Base-by-base conservation (phyloP, 2,888 invertebrate species). In the Mechanitis messenoides region DNA sequence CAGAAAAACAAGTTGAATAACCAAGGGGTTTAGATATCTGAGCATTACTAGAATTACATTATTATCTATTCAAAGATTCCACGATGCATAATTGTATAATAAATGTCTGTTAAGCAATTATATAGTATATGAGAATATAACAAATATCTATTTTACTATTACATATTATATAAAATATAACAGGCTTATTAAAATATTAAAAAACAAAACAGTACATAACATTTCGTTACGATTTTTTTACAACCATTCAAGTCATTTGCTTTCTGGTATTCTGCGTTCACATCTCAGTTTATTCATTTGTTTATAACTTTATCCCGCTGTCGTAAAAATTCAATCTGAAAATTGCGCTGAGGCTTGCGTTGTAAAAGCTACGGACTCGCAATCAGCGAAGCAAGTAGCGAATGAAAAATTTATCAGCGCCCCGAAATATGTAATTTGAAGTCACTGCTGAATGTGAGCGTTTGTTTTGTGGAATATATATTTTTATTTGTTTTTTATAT, bases 251-350 rank as follows among this genome's bases (percentile, higher is more conserved):
- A 42, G 1, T 42, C 42, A 42, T 42, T 42, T 42, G 73, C 70
- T 65, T 69, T 75, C 69, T 71, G 73, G 69, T 72, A 72, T 74
- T 73, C 72, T 64, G 61, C 68, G 71, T 71, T 74, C 75, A 58
- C 65, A 73, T 72, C 71, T 74, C 75, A 58, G 65, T 74, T 77
- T 76, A 70, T 72, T 72, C 78, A 81, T 83, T 83, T 83, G 83
- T 83, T 83, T 82, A 83, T 83, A 78, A 76, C 78, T 84, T 80
- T 80, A 83, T 83, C 64, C 64, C 66, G 72, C 69, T 72, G 79
- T 84, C 85, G 83, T 87, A 86, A 87, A 87, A 87, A 84, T 81
- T 80, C 86, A 87, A 87, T 87, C 85, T 83, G 80, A 70, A 84
- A 82, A 86, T 85, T 84, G 86, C 82, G 72, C 66, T 71, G 67